Conservation (phyloP, 2,113 vertebrate species). For the Oostethus manadensis region DNA sequence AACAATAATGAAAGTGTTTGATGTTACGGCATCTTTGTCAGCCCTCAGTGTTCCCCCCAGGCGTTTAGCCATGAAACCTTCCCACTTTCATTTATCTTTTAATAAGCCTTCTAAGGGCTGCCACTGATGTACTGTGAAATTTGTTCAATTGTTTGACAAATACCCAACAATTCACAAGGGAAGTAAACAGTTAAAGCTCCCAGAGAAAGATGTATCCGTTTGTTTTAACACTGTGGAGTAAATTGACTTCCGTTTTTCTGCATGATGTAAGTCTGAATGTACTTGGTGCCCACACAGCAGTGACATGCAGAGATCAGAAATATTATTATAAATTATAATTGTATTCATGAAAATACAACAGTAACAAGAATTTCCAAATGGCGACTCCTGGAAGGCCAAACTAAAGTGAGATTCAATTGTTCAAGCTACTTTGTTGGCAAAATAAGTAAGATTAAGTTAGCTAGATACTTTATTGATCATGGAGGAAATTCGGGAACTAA, state of each 20-base stretch:
- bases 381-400: neutral
- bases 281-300: neutral
- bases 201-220: slow-evolving; percentile 18
- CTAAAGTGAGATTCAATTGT: neutral
- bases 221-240: slow-evolving; percentile 3
- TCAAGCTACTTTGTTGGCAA: neutral
- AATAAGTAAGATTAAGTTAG: neutral
- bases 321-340: neutral
- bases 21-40: slow-evolving; percentile 49
- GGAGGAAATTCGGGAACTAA: too few species aligned
- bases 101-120: slow-evolving; percentile 52
- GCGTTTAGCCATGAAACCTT: slow-evolving; percentile 34
- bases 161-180: slow-evolving; percentile 15
- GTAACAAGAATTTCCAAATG: neutral
- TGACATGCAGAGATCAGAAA: neutral
- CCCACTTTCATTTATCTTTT: slow-evolving; percentile 51
- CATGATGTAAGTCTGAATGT: neutral
- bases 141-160: slow-evolving; percentile 46
- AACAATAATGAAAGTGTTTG: slow-evolving; percentile 48
- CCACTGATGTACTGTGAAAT: slow-evolving; percentile 29
- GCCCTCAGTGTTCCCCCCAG: slow-evolving; percentile 32
- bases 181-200: neutral
- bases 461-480: too few species aligned
- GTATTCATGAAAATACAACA: neutral
- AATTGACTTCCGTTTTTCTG: slow-evolving; percentile 1